Evolutionary conservation across 2,888 invertebrate species (phyloP), one percentile per base, ranked within the genome.

Genomic region (Rotaria macrura): DNA sequence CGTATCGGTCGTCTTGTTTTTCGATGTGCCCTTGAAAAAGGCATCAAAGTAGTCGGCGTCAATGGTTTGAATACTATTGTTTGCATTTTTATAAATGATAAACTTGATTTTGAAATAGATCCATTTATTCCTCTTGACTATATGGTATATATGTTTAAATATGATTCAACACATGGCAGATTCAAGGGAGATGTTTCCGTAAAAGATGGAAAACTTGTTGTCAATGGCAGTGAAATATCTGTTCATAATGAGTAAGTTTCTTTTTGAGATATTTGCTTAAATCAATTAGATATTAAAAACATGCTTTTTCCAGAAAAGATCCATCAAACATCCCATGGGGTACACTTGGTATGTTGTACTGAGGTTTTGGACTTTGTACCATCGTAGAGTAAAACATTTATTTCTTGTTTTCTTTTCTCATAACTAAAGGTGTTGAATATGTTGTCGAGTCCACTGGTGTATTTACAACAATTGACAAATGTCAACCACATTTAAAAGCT

Each of bases 361-460:
- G 14, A n/a, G 9, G 14, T 49, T 49, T 49, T 49, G 49, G 49
- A 49, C 49, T 49, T 49, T 49, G 17, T 1, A 49, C 49, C 43
- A 7, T 43, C 10, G 43, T 7, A 7, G 43, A 43, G 43, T 5
- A 43, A 43, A 43, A 7, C 5, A 43, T 43, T 43, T n/a, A n/a
- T n/a, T 47, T 47, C 47, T 47, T 12, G 14, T 47, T 47, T 47
- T 47, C 47, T 49, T 49, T 49, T 12, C 17, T 49, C 17, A 4
- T 49, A 49, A 17, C 94, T 90, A 94, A 94, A 91, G 97, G 97
- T 87, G 98, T 96, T 89, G 95, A 96, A 89, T 96, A 96, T 91
- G 94, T 99, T 85, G 96, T 99, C 57, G 99, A 99, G 91, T 97
- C 97, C 29, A 98, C 98, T 88, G 98, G 96, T 89, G 96, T 96